phyloP scores from a whole-genome alignment of 1,140 invertebrate genomes.

The Maconellicoccus hirsutus region DNA sequence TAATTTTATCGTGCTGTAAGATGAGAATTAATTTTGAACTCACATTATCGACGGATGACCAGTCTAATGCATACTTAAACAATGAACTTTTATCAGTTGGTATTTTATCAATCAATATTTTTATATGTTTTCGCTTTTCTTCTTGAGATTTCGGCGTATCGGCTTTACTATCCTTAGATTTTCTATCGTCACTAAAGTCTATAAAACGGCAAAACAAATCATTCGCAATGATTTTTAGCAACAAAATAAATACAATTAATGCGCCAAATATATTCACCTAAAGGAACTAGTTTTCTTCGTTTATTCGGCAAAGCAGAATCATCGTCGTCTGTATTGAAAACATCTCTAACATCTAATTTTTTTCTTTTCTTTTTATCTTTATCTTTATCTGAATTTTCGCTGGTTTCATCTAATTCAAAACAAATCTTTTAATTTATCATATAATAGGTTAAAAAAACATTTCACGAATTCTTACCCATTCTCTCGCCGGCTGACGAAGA shows the following conservation, averaged over 20 bases:
- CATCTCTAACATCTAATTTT: constrained; percentile 63
- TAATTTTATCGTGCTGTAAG: background rate
- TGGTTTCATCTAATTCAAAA: background rate
- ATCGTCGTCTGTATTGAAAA: constrained; percentile 83
- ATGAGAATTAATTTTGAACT: constrained; percentile 31
- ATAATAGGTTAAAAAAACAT: too few relatives aligned
- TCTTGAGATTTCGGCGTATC: constrained; percentile 65
- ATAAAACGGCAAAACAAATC: constrained; percentile 24
- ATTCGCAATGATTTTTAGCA: too few relatives aligned
- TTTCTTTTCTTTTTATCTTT: constrained; percentile 24
- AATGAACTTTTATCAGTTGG: constrained; percentile 93
- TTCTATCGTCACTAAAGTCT: constrained; percentile 57
- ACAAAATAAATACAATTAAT: background rate
- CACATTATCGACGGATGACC: constrained; percentile 71
- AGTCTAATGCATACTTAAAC: constrained; percentile 88
- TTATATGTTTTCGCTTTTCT: constrained; percentile 92
- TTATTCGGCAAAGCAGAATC: constrained; percentile 42
- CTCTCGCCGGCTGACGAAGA: background rate
- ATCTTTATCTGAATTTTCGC: background rate
- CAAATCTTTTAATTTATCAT: background rate
- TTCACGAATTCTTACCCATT: too few relatives aligned
- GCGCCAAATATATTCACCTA: constrained; percentile 42
- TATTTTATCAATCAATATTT: constrained; percentile 94
- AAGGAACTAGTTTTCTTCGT: constrained; percentile 71
- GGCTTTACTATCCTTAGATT: constrained; percentile 51